A percentile compares a stretch with the other conserved stretches of the same genome.
Conservation (phyloP, 2,113 vertebrate genomes). For the Noctilio leporinus region DNA sequence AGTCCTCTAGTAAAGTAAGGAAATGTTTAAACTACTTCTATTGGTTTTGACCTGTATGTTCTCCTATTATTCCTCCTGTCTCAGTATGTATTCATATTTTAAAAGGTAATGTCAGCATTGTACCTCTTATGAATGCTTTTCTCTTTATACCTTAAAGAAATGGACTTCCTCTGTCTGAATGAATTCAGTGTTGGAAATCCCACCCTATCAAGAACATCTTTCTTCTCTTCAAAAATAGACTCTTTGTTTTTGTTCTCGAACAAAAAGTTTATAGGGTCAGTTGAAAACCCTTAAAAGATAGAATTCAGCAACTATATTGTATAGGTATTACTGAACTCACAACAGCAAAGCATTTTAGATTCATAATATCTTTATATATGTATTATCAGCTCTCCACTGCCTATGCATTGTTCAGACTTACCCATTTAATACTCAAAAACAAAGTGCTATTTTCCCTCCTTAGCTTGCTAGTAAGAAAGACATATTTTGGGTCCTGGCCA, state of each 20-base stretch:
- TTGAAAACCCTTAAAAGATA: slow-evolving; percentile 36
- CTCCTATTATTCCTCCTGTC: not conserved
- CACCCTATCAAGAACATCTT: not conserved
- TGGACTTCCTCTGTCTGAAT: not conserved
- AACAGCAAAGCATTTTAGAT: not conserved
- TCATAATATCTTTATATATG: not conserved
- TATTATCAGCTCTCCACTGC: not conserved
- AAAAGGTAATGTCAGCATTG: not conserved
- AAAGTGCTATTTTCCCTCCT: not conserved
- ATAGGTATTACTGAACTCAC: not conserved
- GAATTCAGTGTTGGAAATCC: not conserved
- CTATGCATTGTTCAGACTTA: not conserved
- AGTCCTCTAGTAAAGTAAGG: not conserved
- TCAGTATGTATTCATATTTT: not conserved
- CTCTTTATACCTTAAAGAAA: not conserved
- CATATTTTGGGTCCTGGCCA: not conserved
- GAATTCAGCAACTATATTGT: slow-evolving; percentile 29
- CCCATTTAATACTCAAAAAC: slow-evolving; percentile 21
- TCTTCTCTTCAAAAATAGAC: slow-evolving; percentile 10
- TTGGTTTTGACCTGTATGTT: not conserved
- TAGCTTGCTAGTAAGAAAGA: not conserved
- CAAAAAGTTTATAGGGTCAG: not conserved
- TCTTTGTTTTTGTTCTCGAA: slow-evolving; percentile 23
- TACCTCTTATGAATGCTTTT: not conserved
- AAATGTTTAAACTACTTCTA: not conserved